Base-by-base conservation (phyloP, 1,140 invertebrate species). In the Tribolium castaneum region DNA sequence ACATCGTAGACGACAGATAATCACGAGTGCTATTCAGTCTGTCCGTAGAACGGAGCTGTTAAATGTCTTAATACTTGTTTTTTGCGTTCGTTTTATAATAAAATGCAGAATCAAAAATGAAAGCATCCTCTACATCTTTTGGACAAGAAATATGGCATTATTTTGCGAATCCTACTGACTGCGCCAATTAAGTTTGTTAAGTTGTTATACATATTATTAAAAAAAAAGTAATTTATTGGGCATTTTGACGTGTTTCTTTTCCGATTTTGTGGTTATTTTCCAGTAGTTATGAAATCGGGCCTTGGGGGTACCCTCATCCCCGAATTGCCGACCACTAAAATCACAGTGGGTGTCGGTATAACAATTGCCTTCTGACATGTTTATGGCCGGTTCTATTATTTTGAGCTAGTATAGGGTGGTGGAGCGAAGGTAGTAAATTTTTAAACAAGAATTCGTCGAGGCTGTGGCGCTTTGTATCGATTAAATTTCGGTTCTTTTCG, bases 351-450 rank as follows among this genome's bases (percentile, higher is more conserved):
- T 73, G 49, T 52, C 49, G 22, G 52, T 54, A 25, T 54, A 73
- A 73, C 71, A 73, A 73, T 73, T 30, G 71, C 49, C 25, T 73
- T 22, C 19, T 51, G 71, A 73, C 71, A 73, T 73, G 71, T 73
- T 73, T 73, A 73, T 73, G 30, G 71, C 71, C 19, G 19, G 52
- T 14, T 22, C 71, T 54, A 73, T 73, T 73, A 73, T 73, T 52
- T 73, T 51, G 45, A 73, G 71, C 13, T 49, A 73, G 71, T 73
- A 30, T 30, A 73, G 71, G 71, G 71, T 73, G 22, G 71, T 73
- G 52, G 49, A 72, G 59, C 59, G 34, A 35, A 35, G 30, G 59
- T 35, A 66, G 30, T 66, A 66, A 66, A 66, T 66, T 35, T 66
- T 66, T 66, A 66, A 66, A 35, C 9, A 59, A 66, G 59, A 30